Conservation (phyloP, 2,797 vertebrate species). For the Sciurus vulgaris region DNA sequence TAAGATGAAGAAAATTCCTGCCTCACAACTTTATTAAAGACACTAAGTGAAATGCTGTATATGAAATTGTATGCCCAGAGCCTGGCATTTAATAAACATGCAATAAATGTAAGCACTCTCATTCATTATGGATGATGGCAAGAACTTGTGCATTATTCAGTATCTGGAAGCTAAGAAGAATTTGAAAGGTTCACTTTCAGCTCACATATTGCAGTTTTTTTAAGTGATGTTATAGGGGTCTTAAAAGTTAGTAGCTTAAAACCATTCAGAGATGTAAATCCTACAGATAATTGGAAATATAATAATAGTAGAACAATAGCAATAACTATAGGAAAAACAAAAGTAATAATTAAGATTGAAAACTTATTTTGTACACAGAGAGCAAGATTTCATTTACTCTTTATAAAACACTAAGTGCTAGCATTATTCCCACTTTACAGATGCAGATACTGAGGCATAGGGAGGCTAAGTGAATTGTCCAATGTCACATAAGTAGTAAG, state of each 20-base stretch:
- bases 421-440: slow-evolving; percentile 26
- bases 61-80: slow-evolving; percentile 37
- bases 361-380: slow-evolving; percentile 29
- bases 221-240: not conserved
- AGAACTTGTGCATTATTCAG: slow-evolving; percentile 68
- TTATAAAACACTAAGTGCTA: not conserved
- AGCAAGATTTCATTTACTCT: not conserved
- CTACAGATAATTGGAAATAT: not conserved
- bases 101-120: slow-evolving; percentile 63
- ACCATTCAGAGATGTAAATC: slow-evolving; percentile 22
- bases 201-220: not conserved
- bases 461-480: not conserved
- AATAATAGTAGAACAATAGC: not conserved
- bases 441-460: not conserved
- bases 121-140: slow-evolving; percentile 73
- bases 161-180: slow-evolving; percentile 61
- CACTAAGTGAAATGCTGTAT: slow-evolving; percentile 31
- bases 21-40: slow-evolving; percentile 28
- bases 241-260: slow-evolving; percentile 60
- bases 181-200: slow-evolving; percentile 64
- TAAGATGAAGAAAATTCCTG: not conserved
- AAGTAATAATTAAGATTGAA: not conserved
- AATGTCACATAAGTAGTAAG: not conserved
- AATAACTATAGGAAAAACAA: slow-evolving; percentile 18
- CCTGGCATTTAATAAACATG: slow-evolving; percentile 66